Evolutionary conservation across 2,797 vertebrate genomes (phyloP).

Genomic region (Serranus cabrilla): DNA sequence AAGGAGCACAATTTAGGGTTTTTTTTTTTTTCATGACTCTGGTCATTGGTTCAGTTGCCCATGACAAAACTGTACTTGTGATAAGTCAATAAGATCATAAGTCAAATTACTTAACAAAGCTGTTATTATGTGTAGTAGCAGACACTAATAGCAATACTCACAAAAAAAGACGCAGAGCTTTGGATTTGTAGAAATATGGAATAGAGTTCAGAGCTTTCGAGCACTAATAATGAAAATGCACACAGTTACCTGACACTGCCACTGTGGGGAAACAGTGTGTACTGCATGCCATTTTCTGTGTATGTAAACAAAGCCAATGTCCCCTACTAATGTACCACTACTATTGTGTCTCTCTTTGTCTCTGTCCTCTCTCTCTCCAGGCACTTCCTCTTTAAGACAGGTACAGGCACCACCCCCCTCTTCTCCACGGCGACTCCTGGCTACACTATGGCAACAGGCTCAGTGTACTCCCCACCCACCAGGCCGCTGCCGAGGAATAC

Average conservation of each 20-base stretch:
- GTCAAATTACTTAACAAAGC: not conserved
- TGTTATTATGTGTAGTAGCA: not conserved
- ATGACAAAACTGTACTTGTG: not conserved
- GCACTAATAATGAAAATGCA: not conserved
- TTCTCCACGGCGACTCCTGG: constrained; percentile 98
- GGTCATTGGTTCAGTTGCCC: not conserved
- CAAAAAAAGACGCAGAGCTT: no score
- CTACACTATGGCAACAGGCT: constrained; percentile 99
- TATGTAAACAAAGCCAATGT: constrained; percentile 12
- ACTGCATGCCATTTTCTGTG: not conserved
- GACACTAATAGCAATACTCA: not conserved
- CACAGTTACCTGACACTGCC: not conserved
- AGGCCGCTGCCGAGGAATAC: constrained; percentile 98
- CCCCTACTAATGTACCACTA: not conserved
- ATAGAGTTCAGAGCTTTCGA: not conserved
- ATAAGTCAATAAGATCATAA: no score
- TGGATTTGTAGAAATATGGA: not conserved
- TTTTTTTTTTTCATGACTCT: not conserved
- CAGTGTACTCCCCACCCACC: constrained; percentile 97
- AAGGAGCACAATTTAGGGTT: not conserved
- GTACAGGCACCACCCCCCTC: constrained; percentile 98
- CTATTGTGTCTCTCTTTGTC: constrained; percentile 1
- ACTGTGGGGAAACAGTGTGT: not conserved
- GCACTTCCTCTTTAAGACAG: constrained; percentile 99
- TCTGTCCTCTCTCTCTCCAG: constrained; percentile 76